Evolutionary conservation across 2,888 invertebrate genomes (phyloP).

Genomic region (Polydrusus pterygomalis): DNA sequence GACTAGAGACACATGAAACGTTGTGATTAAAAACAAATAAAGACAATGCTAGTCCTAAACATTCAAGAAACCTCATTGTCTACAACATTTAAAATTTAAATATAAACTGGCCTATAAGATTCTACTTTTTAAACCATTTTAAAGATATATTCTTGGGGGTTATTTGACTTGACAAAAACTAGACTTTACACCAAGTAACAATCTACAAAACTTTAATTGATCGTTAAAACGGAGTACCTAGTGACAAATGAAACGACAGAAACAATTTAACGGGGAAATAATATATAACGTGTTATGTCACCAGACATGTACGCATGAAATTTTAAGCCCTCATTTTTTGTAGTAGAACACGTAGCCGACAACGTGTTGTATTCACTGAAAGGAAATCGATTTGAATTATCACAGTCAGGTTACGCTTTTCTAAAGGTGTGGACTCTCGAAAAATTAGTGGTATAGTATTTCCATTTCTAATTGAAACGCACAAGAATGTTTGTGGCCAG

Average conservation of each 20-base stretch:
- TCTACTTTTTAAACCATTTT: too few species aligned
- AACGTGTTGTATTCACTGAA: slow-evolving; percentile 39
- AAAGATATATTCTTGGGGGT: too few species aligned
- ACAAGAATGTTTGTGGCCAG: too few species aligned
- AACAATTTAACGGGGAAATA: slow-evolving; percentile 10
- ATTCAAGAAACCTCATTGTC: too few species aligned
- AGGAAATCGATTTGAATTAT: slow-evolving; percentile 41
- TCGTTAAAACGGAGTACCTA: background rate
- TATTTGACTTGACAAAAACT: too few species aligned
- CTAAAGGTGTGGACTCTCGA: slow-evolving; percentile 1
- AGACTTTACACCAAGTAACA: too few species aligned
- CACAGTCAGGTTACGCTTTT: slow-evolving; percentile 7
- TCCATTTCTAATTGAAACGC: too few species aligned
- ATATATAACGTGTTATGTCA: slow-evolving; percentile 30
- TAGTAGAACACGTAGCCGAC: slow-evolving; percentile 21
- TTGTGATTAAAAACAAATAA: too few species aligned
- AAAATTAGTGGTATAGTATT: slow-evolving; percentile 2
- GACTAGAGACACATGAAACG: too few species aligned
- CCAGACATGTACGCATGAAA: slow-evolving; percentile 23
- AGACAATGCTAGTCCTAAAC: too few species aligned
- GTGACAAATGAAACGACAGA: slow-evolving; percentile 5
- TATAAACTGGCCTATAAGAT: too few species aligned
- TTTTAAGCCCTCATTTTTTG: slow-evolving; percentile 21
- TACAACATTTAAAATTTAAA: too few species aligned
- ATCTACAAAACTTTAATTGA: background rate